These are phyloP conservation scores for Podocnemis expansa DNA, from an alignment of 2,113 vertebrate genomes.

Conservation along the genomic window DNA sequence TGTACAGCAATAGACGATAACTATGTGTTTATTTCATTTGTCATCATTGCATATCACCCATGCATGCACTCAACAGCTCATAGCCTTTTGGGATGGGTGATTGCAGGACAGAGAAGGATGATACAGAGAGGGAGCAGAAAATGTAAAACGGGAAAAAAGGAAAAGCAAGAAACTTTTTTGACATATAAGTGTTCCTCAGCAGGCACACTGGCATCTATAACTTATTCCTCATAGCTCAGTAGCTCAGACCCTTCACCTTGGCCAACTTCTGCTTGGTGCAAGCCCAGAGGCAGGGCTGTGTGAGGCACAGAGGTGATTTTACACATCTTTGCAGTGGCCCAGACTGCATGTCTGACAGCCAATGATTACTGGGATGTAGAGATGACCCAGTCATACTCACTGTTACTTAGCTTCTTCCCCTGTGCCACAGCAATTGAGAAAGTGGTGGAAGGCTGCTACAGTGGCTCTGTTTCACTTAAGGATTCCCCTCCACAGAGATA, in stretches of 20 bases:
- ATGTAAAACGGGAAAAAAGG: background rate
- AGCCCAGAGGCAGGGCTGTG: background rate
- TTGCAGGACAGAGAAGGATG: no score
- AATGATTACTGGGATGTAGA: rapidly evolving
- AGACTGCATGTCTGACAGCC: background rate
- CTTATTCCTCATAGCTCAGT: background rate
- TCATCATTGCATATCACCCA: rapidly evolving
- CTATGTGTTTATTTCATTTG: background rate
- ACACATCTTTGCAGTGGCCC: background rate
- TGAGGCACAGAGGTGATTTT: background rate
- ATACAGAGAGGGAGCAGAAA: background rate
- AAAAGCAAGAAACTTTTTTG: background rate
- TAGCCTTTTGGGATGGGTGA: background rate
- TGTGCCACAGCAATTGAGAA: background rate
- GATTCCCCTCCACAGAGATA: background rate
- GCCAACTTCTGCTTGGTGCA: no score
- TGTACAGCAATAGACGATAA: rapidly evolving
- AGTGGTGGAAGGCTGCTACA: background rate
- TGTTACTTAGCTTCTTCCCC: background rate
- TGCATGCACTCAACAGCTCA: background rate
- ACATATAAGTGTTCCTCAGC: background rate
- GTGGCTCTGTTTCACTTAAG: background rate
- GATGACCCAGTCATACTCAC: background rate
- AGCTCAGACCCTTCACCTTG: no score
- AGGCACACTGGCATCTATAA: background rate